A percentile compares a stretch with the other conserved stretches of the same genome.
These are phyloP conservation scores for Trissolcus basalis DNA, from an alignment of 1,140 invertebrate genomes.

Conservation along the genomic window DNA sequence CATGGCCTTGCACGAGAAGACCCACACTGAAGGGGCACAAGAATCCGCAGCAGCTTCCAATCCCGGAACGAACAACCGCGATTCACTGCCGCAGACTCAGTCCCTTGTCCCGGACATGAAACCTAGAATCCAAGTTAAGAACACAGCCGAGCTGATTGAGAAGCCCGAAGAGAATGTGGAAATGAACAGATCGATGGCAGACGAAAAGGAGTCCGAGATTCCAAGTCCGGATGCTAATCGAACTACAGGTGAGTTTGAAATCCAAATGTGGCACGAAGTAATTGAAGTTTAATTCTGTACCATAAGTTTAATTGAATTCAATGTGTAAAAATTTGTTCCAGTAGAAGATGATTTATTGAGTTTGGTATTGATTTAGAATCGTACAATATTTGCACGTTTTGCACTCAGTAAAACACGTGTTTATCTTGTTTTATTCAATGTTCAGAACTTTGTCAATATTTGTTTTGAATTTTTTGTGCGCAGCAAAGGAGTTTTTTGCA, in stretches of 20 bases:
- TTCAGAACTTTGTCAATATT: slow-evolving; percentile 15
- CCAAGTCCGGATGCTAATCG: slow-evolving; percentile 67
- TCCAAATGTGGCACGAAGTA: slow-evolving; percentile 56
- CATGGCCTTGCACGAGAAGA: slow-evolving; percentile 84
- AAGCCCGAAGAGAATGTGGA: slow-evolving; percentile 64
- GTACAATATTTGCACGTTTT: slow-evolving; percentile 64
- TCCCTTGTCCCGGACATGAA: slow-evolving; percentile 62
- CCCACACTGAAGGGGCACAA: slow-evolving; percentile 70
- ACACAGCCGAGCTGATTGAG: slow-evolving; percentile 73
- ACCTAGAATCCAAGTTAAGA: slow-evolving; percentile 75
- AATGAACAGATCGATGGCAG: slow-evolving; percentile 61
- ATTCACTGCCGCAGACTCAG: slow-evolving; percentile 56
- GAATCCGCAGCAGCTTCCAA: slow-evolving; percentile 24
- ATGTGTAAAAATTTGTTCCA: slow-evolving; percentile 43
- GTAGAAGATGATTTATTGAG: slow-evolving; percentile 53
- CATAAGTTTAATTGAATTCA: slow-evolving; percentile 35
- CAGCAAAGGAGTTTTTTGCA: slow-evolving; percentile 56
- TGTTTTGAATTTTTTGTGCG: slow-evolving; percentile 20
- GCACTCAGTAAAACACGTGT: slow-evolving; percentile 48
- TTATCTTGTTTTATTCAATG: slow-evolving; percentile 14
- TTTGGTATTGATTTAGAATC: slow-evolving; percentile 33
- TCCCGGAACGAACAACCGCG: slow-evolving; percentile 58
- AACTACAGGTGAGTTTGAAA: slow-evolving; percentile 72
- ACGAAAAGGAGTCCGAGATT: slow-evolving; percentile 69
- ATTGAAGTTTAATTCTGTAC: slow-evolving; percentile 35